Base-by-base conservation (phyloP, 2,888 invertebrate species). In the Orgyia antiqua region DNA sequence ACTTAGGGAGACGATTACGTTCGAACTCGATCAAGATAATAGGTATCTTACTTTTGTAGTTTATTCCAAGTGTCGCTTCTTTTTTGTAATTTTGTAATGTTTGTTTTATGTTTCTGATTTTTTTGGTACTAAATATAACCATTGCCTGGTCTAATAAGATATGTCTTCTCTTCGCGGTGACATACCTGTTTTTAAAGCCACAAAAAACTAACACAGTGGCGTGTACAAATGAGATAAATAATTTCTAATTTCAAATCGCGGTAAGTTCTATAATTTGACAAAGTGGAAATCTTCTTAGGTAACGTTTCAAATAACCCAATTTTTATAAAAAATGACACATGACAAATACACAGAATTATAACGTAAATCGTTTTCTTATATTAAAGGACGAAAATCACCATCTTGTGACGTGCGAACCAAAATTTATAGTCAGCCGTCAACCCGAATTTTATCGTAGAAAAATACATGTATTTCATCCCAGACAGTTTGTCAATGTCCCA, bases 381-480 rank as follows among this genome's bases (percentile, higher is more conserved):
- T 45, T 39, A 36, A 31, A 13, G 39, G 38, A 39, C 39, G 54
- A 51, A 58, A 58, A 59, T 56, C 59, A 58, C 48, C 55, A 49
- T 42, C 29, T 35, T 24, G 41, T 49, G 48, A 38, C 33, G 41
- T 45, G 45, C 43, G 46, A 45, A 45, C 40, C 17, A 24, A 56
- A 59, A 65, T 66, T 64, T 65, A 65, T 65, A 38, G 64, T 44
- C 31, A 3, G 7, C 27, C 43, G 61, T 64, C 65, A 61, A 46
- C 47, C 40, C 69, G 64, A 77, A 78, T 79, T 76, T 79, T 75
- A 78, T 77, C 78, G 75, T 55, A 55, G 68, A 64, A 66, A 77
- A 76, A 79, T 79, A 78, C 75, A 77, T 78, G 74, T 79, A 77
- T 78, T 73, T 75, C 74, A 69, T 71, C 63, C 68, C 47, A 37